Evolutionary conservation across 2,888 invertebrate species (phyloP).

Genomic region (Tetragnatha montana): DNA sequence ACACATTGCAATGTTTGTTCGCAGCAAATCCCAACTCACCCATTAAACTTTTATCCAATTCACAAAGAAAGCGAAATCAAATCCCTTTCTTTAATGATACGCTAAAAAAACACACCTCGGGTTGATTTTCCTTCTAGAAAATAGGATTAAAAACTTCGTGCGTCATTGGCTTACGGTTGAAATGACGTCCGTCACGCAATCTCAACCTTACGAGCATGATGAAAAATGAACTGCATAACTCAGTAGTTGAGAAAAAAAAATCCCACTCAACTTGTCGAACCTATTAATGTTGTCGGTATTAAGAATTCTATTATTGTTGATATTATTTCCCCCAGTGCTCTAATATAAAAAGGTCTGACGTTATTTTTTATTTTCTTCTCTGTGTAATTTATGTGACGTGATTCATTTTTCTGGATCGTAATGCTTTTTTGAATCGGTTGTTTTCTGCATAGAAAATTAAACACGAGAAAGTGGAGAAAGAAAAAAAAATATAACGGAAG

Average conservation of each 20-base stretch:
- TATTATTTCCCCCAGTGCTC: neutral
- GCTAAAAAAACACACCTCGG: neutral
- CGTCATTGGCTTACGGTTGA: neutral
- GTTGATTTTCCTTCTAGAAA: neutral
- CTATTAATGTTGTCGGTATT: neutral
- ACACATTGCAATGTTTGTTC: too few species aligned
- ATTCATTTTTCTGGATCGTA: neutral
- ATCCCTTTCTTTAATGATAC: neutral
- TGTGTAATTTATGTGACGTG: neutral
- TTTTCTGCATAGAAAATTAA: neutral
- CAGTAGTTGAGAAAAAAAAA: neutral
- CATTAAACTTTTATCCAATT: too few species aligned
- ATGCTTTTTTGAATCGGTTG: neutral
- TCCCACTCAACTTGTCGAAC: neutral
- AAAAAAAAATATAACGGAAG: neutral
- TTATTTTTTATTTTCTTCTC: neutral
- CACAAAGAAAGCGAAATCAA: neutral
- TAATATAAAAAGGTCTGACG: neutral
- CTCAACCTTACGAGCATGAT: neutral
- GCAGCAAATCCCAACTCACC: too few species aligned
- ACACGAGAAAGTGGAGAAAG: too few species aligned
- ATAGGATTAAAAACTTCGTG: neutral
- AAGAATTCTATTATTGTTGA: neutral
- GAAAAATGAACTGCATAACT: neutral
- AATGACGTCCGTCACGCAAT: neutral